A percentile compares a stretch with the other conserved stretches of the same genome.
Evolutionary conservation across 1,140 invertebrate genomes (phyloP).

Genomic region (Drosophila prosaltans): DNA sequence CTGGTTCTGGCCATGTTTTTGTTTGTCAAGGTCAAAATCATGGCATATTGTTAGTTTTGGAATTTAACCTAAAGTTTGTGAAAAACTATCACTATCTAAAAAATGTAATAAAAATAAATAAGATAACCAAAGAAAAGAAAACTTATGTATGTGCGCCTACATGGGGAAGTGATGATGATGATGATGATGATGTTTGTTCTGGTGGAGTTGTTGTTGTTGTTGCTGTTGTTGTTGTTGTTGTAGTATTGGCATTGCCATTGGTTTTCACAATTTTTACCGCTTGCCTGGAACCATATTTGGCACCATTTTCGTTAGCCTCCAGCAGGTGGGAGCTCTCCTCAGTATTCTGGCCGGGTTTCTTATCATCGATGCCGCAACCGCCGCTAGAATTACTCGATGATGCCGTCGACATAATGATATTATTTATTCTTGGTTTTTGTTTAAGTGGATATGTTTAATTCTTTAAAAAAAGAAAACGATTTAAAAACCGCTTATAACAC

Average conservation of each 20-base stretch:
- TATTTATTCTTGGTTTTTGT: constrained; percentile 35
- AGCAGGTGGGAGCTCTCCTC: constrained; percentile 81
- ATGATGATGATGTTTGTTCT: too few relatives aligned
- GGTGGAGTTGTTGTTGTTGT: background rate
- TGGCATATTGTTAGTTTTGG: too few relatives aligned
- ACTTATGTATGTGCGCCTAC: constrained; percentile 41
- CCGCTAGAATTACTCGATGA: constrained; percentile 64
- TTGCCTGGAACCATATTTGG: constrained; percentile 78
- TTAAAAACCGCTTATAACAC: background rate
- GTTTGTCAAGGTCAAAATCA: constrained; percentile 51
- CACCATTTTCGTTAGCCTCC: constrained; percentile 71
- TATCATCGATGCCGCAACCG: constrained; percentile 44
- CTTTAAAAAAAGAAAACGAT: constrained; percentile 4
- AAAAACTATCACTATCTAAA: too few relatives aligned
- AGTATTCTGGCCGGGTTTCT: constrained; percentile 52
- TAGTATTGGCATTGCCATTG: constrained; percentile 57
- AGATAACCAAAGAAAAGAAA: background rate
- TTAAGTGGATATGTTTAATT: constrained; percentile 55
- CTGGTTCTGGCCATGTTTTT: background rate
- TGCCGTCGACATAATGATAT: constrained; percentile 66
- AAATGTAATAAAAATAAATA: too few relatives aligned
- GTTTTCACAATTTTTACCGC: constrained; percentile 74
- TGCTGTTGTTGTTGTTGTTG: background rate
- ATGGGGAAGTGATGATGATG: constrained; percentile 32
- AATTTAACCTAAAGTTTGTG: too few relatives aligned